phyloP scores from a whole-genome alignment of 2,113 vertebrate species.

The Sylvia atricapilla region DNA sequence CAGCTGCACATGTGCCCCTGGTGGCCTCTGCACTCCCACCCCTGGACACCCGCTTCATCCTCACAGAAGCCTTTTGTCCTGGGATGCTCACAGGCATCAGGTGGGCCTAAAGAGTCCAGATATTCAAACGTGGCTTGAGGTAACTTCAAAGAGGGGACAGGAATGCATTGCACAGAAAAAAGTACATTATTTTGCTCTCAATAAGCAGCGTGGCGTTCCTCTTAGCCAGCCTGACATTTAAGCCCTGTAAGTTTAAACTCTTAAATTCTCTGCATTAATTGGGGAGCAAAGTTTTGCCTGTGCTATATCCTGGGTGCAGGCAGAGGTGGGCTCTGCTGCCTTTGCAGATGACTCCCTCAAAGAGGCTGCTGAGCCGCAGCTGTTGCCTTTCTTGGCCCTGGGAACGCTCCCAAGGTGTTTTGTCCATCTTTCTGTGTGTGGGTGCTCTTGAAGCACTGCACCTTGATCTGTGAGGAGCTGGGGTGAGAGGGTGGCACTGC shows the following conservation, averaged over 20 bases:
- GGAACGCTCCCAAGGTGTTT: neutral
- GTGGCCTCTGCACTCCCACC: neutral
- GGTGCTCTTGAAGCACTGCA: neutral
- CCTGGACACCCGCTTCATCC: neutral
- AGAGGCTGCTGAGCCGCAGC: neutral
- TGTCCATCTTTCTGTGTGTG: fast-evolving
- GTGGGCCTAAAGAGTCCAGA: neutral
- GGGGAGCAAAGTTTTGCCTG: neutral
- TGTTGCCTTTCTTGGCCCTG: neutral
- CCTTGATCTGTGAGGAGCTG: neutral
- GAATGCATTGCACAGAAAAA: neutral
- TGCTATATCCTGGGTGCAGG: neutral
- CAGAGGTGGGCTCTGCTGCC: neutral
- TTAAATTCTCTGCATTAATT: neutral
- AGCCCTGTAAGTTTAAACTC: neutral
- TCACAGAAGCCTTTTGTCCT: slow-evolving; percentile 50
- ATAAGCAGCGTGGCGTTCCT: neutral
- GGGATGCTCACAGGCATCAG: neutral
- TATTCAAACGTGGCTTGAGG: neutral
- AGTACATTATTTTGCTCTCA: neutral
- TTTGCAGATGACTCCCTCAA: neutral
- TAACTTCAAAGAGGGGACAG: neutral
- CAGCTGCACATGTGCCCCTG: slow-evolving; percentile 37
- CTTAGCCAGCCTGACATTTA: neutral
- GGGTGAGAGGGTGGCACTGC: neutral